Conservation (phyloP, 2,113 vertebrate species). For the Craseonycteris thonglongyai region DNA sequence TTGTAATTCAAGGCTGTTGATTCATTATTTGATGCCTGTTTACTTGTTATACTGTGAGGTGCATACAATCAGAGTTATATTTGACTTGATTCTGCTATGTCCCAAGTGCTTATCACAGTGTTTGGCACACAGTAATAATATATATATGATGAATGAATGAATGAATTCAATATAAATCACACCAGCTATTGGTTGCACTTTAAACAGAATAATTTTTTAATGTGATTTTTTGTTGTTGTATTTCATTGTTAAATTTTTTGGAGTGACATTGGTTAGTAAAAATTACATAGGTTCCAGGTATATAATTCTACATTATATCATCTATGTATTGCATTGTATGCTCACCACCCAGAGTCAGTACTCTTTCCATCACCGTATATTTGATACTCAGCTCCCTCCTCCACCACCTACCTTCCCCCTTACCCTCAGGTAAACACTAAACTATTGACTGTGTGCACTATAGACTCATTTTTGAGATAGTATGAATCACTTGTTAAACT, state of each 20-base stretch:
- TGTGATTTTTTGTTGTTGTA: too few species aligned
- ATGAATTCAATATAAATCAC: not conserved
- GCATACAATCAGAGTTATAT: not conserved
- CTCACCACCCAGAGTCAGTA: too few species aligned
- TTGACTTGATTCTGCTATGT: not conserved
- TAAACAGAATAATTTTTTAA: not conserved
- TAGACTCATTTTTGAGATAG: not conserved
- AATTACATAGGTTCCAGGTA: too few species aligned
- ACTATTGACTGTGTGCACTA: too few species aligned
- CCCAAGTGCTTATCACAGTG: not conserved
- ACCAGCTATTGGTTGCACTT: not conserved
- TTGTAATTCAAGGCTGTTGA: not conserved
- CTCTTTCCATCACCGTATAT: too few species aligned
- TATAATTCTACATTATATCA: too few species aligned
- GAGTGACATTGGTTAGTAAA: too few species aligned
- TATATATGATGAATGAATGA: not conserved
- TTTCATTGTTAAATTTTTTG: too few species aligned
- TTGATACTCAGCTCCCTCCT: too few species aligned
- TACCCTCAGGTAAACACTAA: too few species aligned
- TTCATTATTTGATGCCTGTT: not conserved
- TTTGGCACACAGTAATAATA: not conserved
- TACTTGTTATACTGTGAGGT: not conserved
- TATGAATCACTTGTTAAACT: not conserved
- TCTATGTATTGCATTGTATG: too few species aligned
- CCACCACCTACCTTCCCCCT: too few species aligned